Conservation (phyloP, 92 coral and sea anemone genomes). For the Epizoanthus illoricatus region DNA sequence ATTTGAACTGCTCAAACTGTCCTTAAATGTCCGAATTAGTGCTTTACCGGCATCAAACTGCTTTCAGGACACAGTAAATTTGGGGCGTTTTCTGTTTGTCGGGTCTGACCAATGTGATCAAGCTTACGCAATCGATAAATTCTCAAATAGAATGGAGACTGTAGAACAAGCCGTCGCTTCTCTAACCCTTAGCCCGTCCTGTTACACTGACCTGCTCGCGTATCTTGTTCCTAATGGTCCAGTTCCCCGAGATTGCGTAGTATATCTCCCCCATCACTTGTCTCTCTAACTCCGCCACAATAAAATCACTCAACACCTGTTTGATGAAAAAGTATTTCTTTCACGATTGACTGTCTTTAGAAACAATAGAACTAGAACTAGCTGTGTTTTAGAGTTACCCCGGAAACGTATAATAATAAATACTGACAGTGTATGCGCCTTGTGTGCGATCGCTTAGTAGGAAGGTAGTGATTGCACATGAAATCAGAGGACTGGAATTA, state of each 20-base stretch:
- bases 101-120: background rate
- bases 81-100: background rate
- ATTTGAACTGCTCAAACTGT: no score
- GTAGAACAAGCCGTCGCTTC: no score
- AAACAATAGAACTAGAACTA: background rate
- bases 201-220: conserved; percentile 68
- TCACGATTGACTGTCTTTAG: background rate
- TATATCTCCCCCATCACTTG: conserved; percentile 79
- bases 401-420: no score
- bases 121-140: no score
- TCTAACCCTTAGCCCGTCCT: background rate
- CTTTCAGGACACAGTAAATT: no score
- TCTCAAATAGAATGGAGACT: no score
- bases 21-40: no score
- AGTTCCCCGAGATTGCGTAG: conserved; percentile 69
- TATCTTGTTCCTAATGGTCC: conserved; percentile 78
- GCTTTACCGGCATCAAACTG: no score
- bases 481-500: no score
- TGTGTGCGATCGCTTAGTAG: no score
- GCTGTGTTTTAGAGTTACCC: background rate
- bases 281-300: conserved; percentile 66
- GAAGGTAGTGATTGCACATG: background rate
- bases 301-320: conserved; percentile 78
- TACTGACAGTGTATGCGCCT: no score
- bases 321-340: background rate